Conservation (phyloP, 2,888 invertebrate genomes). For the Endotricha flammealis region DNA sequence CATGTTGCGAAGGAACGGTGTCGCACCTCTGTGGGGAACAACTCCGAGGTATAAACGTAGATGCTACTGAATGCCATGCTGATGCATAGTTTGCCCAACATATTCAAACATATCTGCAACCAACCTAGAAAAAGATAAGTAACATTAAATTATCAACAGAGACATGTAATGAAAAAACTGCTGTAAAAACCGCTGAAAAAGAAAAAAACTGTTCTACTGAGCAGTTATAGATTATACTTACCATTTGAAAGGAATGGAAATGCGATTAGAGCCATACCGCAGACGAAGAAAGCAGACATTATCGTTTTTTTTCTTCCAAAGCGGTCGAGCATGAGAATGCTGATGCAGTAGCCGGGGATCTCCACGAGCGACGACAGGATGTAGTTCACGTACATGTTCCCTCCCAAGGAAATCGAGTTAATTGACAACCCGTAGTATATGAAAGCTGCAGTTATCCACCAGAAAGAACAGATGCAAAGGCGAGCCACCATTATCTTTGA, state of each 20-base stretch:
- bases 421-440: conserved; percentile 89
- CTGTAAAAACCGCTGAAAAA: not conserved
- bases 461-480: conserved; percentile 81
- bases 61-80: conserved; percentile 69
- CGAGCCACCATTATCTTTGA: conserved; percentile 74
- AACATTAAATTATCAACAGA: too few relatives aligned
- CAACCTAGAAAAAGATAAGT: conserved; percentile 48
- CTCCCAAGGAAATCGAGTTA: conserved; percentile 85
- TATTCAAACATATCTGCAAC: conserved; percentile 68
- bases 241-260: conserved; percentile 78
- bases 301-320: conserved; percentile 79
- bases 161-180: not conserved
- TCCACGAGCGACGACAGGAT: conserved; percentile 81
- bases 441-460: conserved; percentile 88
- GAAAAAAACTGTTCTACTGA: too few relatives aligned
- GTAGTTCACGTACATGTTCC: conserved; percentile 87
- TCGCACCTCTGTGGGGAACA: conserved; percentile 81
- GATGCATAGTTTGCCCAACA: conserved; percentile 69
- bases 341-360: conserved; percentile 81
- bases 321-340: conserved; percentile 76
- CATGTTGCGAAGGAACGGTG: conserved; percentile 81
- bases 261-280: conserved; percentile 73
- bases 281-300: conserved; percentile 76
- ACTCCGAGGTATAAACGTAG: conserved; percentile 80
- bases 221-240: too few relatives aligned